These are phyloP conservation scores for Drosophila asahinai DNA, from an alignment of 1,140 invertebrate genomes.

Conservation along the genomic window DNA sequence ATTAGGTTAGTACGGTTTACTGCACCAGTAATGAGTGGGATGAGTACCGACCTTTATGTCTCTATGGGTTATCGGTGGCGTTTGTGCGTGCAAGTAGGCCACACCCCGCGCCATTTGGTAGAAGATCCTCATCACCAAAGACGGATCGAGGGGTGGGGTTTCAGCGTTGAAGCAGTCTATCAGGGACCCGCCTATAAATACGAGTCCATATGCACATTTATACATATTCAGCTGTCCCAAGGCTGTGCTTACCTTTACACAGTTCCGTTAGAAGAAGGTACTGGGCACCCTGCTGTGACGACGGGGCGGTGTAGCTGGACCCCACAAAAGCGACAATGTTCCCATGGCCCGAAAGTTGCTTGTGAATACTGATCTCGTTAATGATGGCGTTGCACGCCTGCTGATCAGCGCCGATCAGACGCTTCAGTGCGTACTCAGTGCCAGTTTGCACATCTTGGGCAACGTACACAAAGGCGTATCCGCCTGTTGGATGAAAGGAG, in stretches of 20 bases:
- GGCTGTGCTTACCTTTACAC: conserved; percentile 86
- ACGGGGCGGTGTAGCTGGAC: conserved; percentile 89
- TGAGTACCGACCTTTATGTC: conserved; percentile 88
- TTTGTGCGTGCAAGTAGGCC: conserved; percentile 96
- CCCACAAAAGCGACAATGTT: conserved; percentile 93
- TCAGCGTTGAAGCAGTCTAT: conserved; percentile 91
- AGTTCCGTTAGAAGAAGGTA: conserved; percentile 91
- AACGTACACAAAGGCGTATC: conserved; percentile 97
- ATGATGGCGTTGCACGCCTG: conserved; percentile 91
- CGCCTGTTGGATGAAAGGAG: conserved; percentile 88
- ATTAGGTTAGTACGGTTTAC: neutral
- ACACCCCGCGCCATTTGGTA: conserved; percentile 96
- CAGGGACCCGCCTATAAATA: conserved; percentile 89
- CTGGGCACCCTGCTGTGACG: conserved; percentile 89
- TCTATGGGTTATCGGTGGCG: conserved; percentile 95
- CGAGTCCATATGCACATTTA: neutral
- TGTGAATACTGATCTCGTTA: conserved; percentile 92
- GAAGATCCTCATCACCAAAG: conserved; percentile 94
- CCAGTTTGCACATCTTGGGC: conserved; percentile 94
- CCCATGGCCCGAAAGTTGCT: conserved; percentile 91
- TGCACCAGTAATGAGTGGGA: neutral
- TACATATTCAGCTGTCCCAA: too few species aligned
- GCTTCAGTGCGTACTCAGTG: conserved; percentile 96
- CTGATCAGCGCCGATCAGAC: conserved; percentile 92
- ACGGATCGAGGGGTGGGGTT: conserved; percentile 87